phyloP scores from a whole-genome alignment of 2,113 vertebrate genomes.

The Marmota monax region DNA sequence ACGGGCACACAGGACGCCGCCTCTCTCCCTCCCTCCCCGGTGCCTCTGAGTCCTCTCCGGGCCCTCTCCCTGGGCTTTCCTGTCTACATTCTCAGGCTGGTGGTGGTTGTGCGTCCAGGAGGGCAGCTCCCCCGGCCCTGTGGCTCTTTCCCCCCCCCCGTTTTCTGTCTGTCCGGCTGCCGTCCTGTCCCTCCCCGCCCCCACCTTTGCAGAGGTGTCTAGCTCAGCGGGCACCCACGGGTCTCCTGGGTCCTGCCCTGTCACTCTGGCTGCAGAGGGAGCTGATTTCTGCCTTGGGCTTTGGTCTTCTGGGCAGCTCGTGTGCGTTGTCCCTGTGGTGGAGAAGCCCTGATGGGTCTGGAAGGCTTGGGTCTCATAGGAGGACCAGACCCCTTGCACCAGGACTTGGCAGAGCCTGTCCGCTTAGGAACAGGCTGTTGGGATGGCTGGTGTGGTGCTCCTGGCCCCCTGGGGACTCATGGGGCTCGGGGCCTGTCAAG shows the following conservation, averaged over 20 bases:
- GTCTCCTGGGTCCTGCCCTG: neutral
- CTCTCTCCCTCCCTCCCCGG: no score
- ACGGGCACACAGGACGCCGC: no score
- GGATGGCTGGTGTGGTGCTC: neutral
- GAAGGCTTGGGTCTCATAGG: neutral
- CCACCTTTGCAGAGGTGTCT: neutral
- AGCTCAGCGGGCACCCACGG: neutral
- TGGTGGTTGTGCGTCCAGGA: neutral
- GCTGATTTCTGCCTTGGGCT: neutral
- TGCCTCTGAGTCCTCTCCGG: no score
- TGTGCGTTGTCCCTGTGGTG: neutral
- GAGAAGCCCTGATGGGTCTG: no score
- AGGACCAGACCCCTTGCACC: neutral
- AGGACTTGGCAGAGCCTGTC: neutral
- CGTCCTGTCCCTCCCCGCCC: neutral
- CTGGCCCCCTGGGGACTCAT: rapidly evolving
- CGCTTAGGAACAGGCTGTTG: no score
- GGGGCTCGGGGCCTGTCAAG: neutral
- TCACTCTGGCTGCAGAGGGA: neutral
- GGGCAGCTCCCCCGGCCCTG: neutral
- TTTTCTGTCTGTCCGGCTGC: neutral
- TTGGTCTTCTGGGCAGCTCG: no score
- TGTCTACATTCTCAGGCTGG: no score
- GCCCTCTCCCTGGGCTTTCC: no score
- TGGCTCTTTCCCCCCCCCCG: neutral